Base-by-base conservation (phyloP, 2,888 invertebrate species). In the Chromoteleia sp. region DNA sequence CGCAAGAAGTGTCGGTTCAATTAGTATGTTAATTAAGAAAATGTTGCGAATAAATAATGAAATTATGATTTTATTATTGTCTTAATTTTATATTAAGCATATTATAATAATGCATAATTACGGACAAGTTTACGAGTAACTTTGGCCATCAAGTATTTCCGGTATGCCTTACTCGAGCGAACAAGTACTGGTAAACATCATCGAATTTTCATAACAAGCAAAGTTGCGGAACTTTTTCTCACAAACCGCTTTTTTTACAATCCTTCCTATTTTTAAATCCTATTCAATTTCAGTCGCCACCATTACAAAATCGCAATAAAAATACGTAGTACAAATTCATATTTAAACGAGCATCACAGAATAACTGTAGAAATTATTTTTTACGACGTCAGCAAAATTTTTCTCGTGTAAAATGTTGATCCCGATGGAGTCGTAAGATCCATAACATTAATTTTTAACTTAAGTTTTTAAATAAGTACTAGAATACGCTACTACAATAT, bases 101-200 rank as follows among this genome's bases (percentile, higher is more conserved):
- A 45, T 21, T 45, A 45, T 45, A 21, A 15, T 21, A 15, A 1
- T 50, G 52, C 17, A 30, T 52, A 52, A 52, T 52, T 52, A 52
- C 52, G 2, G 30, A 30, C 52, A 52, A 52, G 30, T 52, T 52
- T 52, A 30, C 52, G 30, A 30, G 17, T 30, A 52, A 30, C 52
- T 52, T 52, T 19, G n/a, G 30, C 52, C 29, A 52, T 52, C 52
- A 30, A 30, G 52, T 52, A 52, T 30, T 52, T 52, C 30, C 52
- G 30, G 52, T 52, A 8, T 36, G 19, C 36, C 0, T 56, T 56
- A 56, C 30, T 33, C 33, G 15, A 33, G 52, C 52, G 33, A 54
- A 54, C 33, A 54, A 43, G 15, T 7, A 33, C 10, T 54, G n/a
- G 33, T 50, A 50, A 50, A 50, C 50, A 50, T 50, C 50, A 29